Evolutionary conservation across 2,888 invertebrate genomes (phyloP).

Genomic region (Ormyrus pomaceus): DNA sequence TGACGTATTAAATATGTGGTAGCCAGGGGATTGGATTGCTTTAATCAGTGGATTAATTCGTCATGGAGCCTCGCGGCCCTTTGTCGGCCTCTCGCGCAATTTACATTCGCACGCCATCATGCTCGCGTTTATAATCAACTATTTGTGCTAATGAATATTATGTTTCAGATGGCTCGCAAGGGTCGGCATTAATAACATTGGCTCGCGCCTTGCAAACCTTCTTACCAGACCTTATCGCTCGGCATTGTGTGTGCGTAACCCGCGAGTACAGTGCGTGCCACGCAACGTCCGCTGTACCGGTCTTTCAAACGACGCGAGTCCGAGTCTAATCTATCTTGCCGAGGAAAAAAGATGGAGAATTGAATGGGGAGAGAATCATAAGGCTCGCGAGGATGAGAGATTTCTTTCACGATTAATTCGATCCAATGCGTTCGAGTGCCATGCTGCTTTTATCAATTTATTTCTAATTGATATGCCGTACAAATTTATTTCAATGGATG

Average conservation of each 20-base stretch:
- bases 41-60: slow-evolving; percentile 75
- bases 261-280: slow-evolving; percentile 28
- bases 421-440: slow-evolving; percentile 14
- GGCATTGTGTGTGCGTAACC: slow-evolving; percentile 51
- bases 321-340: slow-evolving; percentile 36
- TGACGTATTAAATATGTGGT: slow-evolving; percentile 74
- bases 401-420: slow-evolving; percentile 28
- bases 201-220: slow-evolving; percentile 57
- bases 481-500: slow-evolving; percentile 14
- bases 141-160: slow-evolving; percentile 75
- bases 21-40: slow-evolving; percentile 69
- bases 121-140: slow-evolving; percentile 68
- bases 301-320: slow-evolving; percentile 19
- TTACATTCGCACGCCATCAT: slow-evolving; percentile 55
- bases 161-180: slow-evolving; percentile 62
- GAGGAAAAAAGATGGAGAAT: slow-evolving; percentile 38
- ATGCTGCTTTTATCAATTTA: slow-evolving; percentile 40
- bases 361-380: slow-evolving; percentile 38
- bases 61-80: slow-evolving; percentile 72
- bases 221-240: slow-evolving; percentile 1
- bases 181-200: slow-evolving; percentile 72
- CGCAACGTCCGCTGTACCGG: neutral
- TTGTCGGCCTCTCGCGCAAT: slow-evolving; percentile 73
- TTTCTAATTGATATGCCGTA: slow-evolving; percentile 19
- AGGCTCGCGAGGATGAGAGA: neutral